A percentile compares a stretch with the other conserved stretches of the same genome.
phyloP scores from a whole-genome alignment of 23 tunicate genomes.

The Ascidia mentula region DNA sequence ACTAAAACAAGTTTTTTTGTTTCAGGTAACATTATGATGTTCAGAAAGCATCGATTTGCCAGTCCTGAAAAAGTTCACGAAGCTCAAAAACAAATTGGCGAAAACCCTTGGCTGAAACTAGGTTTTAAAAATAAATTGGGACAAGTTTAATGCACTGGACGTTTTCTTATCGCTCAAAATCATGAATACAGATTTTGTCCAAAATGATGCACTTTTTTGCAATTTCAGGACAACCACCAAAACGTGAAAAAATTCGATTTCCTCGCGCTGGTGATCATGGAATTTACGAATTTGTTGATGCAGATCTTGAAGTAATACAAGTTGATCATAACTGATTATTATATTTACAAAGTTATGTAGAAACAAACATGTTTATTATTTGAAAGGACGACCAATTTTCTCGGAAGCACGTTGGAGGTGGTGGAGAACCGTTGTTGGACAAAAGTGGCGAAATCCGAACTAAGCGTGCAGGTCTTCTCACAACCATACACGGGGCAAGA shows the following conservation, averaged over 20 bases:
- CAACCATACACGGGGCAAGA: constrained; percentile 88
- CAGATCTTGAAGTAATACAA: constrained; percentile 12
- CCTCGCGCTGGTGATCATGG: constrained; percentile 88
- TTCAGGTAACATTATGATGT: constrained; percentile 60
- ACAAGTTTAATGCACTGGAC: no score
- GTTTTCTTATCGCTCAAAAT: no score
- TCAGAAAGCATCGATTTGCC: constrained; percentile 39
- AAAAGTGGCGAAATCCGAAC: constrained; percentile 55
- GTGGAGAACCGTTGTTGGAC: constrained; percentile 80
- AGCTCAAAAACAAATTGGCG: constrained; percentile 15
- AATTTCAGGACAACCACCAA: constrained; percentile 32
- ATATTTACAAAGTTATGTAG: no score
- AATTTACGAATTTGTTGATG: constrained; percentile 83
- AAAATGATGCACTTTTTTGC: no score
- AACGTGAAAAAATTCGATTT: constrained; percentile 38
- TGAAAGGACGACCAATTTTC: constrained; percentile 51
- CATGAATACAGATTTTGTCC: no score
- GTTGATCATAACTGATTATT: no score
- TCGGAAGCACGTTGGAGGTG: constrained; percentile 82
- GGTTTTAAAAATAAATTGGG: constrained; percentile 32
- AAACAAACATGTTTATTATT: no score
- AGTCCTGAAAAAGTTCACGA: constrained; percentile 53
- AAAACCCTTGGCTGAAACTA: constrained; percentile 67
- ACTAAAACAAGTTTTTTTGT: not conserved
- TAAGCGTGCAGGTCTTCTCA: constrained; percentile 72